Conservation (phyloP, 2,888 invertebrate species). For the Mesorhabditis sp. region DNA sequence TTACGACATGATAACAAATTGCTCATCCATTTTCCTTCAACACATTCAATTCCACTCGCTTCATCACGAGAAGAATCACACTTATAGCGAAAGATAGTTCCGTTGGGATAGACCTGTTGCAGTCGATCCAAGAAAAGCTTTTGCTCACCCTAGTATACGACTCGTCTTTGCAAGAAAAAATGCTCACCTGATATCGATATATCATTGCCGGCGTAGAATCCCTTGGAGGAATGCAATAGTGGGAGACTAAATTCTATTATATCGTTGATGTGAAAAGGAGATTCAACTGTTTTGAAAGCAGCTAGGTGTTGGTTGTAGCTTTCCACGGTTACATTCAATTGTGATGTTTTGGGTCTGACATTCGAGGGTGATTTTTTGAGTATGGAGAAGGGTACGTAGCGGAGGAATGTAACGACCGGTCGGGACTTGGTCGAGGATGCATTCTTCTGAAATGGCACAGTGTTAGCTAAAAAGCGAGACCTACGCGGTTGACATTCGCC, state of each 20-base stretch:
- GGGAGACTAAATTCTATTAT: conserved; percentile 19
- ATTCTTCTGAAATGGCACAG: conserved; percentile 27
- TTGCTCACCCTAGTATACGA: conserved; percentile 18
- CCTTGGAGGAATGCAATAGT: conserved; percentile 39
- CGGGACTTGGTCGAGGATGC: conserved; percentile 21
- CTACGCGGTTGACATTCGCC: conserved; percentile 51
- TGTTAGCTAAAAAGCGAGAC: conserved; percentile 9
- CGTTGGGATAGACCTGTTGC: conserved; percentile 52
- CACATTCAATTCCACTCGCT: conserved; percentile 49
- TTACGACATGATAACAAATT: conserved; percentile 45
- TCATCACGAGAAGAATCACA: conserved; percentile 37
- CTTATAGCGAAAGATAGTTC: conserved; percentile 52
- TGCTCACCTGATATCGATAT: conserved; percentile 23
- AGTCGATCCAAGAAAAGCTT: conserved; percentile 30
- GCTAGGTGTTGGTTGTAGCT: conserved; percentile 24
- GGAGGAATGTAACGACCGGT: conserved; percentile 26
- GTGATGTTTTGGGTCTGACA: conserved; percentile 27
- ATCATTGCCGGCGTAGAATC: conserved; percentile 40
- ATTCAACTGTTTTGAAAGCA: conserved; percentile 30
- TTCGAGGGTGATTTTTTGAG: conserved; percentile 20
- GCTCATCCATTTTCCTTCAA: conserved; percentile 54
- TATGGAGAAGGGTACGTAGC: conserved; percentile 24
- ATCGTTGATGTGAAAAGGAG: not conserved
- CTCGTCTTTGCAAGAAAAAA: not conserved
- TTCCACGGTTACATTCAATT: conserved; percentile 30